Percentiles rank a stretch among this genome's conserved stretches.
phyloP scores from a whole-genome alignment of 37 sponge, comb jelly and placozoan species.

The Cliona cf. orientalis region DNA sequence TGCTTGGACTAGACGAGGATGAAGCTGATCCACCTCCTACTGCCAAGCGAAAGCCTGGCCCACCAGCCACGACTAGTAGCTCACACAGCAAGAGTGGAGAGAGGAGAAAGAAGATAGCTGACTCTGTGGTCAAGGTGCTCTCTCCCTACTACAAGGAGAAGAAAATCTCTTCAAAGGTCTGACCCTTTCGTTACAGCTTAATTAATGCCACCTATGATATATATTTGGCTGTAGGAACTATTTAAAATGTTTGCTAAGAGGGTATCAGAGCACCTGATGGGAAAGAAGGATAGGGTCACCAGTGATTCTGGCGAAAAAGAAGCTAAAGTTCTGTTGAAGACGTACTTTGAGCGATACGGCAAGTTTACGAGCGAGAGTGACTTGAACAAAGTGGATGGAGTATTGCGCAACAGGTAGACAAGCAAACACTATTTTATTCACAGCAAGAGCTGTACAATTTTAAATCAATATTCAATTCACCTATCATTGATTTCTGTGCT shows the following conservation, averaged over 20 bases:
- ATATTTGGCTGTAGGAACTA: constrained; percentile 64
- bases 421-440: no score
- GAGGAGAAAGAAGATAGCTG: constrained; percentile 48
- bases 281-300: background rate
- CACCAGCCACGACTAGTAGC: background rate
- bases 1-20: constrained; percentile 21
- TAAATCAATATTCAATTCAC: no score
- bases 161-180: constrained; percentile 74
- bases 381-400: constrained; percentile 29
- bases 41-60: background rate
- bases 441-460: no score
- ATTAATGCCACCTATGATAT: background rate
- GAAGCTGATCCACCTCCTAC: background rate
- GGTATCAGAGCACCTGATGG: constrained; percentile 49
- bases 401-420: no score
- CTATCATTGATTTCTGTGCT: no score
- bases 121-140: constrained; percentile 65
- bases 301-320: background rate
- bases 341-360: constrained; percentile 25
- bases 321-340: background rate
- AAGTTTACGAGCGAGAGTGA: constrained; percentile 23
- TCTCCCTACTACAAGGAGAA: constrained; percentile 60
- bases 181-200: background rate
- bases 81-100: background rate
- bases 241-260: constrained; percentile 82